A percentile compares a stretch with the other conserved stretches of the same genome.
phyloP scores from a whole-genome alignment of 2,797 vertebrate genomes.

The Amphiprion clarkii region DNA sequence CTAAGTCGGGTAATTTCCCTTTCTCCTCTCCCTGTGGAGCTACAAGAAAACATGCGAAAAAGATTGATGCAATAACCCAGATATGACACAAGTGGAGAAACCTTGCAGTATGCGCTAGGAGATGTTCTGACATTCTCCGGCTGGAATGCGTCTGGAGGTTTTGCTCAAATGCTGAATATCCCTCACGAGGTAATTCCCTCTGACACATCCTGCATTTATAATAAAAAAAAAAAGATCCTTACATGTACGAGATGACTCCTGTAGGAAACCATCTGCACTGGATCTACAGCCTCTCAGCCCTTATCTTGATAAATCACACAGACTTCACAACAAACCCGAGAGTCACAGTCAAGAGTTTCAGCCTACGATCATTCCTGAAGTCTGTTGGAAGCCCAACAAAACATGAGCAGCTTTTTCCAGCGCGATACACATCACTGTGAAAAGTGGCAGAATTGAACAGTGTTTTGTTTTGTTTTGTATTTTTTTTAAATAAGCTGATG shows the following conservation, averaged over 20 bases:
- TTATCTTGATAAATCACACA: constrained; percentile 58
- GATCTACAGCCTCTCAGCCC: constrained; percentile 9
- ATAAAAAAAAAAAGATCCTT: no score
- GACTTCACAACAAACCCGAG: constrained; percentile 25
- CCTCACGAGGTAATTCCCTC: constrained; percentile 23
- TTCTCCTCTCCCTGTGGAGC: constrained; percentile 25
- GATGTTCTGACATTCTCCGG: constrained; percentile 28
- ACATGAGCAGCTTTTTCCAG: constrained; percentile 39
- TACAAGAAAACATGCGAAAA: constrained; percentile 36
- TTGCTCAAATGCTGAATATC: constrained; percentile 16
- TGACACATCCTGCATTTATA: constrained; percentile 26
- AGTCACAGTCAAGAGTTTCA: constrained; percentile 21
- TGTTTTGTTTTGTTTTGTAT: not conserved
- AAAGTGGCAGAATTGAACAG: not conserved
- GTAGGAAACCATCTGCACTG: constrained; percentile 15
- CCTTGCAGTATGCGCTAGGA: constrained; percentile 13
- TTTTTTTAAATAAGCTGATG: constrained; percentile 15
- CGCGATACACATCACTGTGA: not conserved
- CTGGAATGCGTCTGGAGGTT: constrained; percentile 16
- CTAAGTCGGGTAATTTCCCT: constrained; percentile 55
- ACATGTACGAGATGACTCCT: constrained; percentile 10
- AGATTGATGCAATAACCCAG: constrained; percentile 35
- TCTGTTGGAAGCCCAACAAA: not conserved
- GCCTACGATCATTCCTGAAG: constrained; percentile 43
- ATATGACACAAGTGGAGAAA: constrained; percentile 51